A percentile compares a stretch with the other conserved stretches of the same genome.
Conservation (phyloP, 2,888 invertebrate genomes). For the Caprella mutica region DNA sequence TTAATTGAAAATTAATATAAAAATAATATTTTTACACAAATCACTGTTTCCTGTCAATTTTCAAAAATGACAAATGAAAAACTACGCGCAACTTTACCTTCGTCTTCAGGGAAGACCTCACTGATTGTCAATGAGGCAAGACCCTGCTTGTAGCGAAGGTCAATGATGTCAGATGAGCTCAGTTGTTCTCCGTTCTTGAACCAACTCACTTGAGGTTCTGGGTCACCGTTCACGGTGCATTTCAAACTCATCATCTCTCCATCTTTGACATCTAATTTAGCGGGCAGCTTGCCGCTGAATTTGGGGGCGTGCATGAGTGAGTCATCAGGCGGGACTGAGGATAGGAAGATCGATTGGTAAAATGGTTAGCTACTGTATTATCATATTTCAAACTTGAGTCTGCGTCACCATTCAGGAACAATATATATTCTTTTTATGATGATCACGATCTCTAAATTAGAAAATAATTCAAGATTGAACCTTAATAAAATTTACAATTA, state of each 20-base stretch:
- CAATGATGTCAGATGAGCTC: conserved; percentile 69
- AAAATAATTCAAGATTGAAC: too few species aligned
- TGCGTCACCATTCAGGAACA: too few species aligned
- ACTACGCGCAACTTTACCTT: conserved; percentile 50
- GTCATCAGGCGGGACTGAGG: conserved; percentile 72
- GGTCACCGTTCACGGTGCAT: conserved; percentile 44
- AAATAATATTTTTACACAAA: too few species aligned
- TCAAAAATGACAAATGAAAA: not conserved
- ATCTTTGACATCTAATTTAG: conserved; percentile 61
- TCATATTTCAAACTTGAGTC: too few species aligned
- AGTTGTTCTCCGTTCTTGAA: conserved; percentile 65
- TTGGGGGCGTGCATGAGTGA: conserved; percentile 74
- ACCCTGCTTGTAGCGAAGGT: conserved; percentile 82
- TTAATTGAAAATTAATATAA: too few species aligned
- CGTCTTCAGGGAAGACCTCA: conserved; percentile 91
- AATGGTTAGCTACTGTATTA: too few species aligned
- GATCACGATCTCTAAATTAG: too few species aligned
- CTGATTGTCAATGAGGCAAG: conserved; percentile 75
- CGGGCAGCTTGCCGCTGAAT: conserved; percentile 64
- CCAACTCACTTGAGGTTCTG: conserved; percentile 85
- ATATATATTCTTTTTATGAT: too few species aligned
- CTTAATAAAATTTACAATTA: too few species aligned
- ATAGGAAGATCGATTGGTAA: too few species aligned
- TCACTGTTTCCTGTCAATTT: too few species aligned
- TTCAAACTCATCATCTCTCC: conserved; percentile 74